phyloP scores from a whole-genome alignment of 1,140 invertebrate species.

The Caerostris darwini region DNA sequence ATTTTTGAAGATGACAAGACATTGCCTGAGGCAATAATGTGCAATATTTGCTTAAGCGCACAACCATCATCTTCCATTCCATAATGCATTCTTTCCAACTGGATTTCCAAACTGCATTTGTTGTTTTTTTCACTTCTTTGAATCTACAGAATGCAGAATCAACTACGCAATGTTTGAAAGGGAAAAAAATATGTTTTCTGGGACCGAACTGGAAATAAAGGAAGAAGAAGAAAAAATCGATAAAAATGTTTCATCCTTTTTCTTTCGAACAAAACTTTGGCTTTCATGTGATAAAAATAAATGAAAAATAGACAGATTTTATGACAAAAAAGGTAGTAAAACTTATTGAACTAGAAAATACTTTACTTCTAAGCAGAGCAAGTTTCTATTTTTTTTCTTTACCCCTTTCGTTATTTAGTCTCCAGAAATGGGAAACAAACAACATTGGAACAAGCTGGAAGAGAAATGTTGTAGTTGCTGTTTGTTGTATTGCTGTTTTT shows the following conservation, averaged over 20 bases:
- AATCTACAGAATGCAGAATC: background rate
- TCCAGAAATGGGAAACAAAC: background rate
- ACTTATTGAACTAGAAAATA: constrained; percentile 50
- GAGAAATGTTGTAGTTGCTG: background rate
- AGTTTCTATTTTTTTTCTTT: background rate
- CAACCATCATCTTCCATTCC: background rate
- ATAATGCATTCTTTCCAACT: background rate
- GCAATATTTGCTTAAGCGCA: too few relatives aligned
- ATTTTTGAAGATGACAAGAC: too few relatives aligned
- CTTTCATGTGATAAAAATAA: constrained; percentile 46
- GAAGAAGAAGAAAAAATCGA: background rate
- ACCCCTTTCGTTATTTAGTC: background rate
- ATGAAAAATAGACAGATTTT: constrained; percentile 57
- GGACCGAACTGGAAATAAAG: background rate
- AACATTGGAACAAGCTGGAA: background rate
- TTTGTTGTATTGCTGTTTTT: background rate
- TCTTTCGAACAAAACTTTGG: constrained; percentile 19
- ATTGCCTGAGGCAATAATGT: too few relatives aligned
- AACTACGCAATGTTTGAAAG: background rate
- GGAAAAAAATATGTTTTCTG: background rate
- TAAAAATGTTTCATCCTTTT: background rate
- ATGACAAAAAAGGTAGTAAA: constrained; percentile 47
- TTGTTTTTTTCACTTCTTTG: background rate
- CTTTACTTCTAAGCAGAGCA: background rate
- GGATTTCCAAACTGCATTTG: background rate